Conservation (phyloP, 2,888 invertebrate species). For the Octonoba sinensis region DNA sequence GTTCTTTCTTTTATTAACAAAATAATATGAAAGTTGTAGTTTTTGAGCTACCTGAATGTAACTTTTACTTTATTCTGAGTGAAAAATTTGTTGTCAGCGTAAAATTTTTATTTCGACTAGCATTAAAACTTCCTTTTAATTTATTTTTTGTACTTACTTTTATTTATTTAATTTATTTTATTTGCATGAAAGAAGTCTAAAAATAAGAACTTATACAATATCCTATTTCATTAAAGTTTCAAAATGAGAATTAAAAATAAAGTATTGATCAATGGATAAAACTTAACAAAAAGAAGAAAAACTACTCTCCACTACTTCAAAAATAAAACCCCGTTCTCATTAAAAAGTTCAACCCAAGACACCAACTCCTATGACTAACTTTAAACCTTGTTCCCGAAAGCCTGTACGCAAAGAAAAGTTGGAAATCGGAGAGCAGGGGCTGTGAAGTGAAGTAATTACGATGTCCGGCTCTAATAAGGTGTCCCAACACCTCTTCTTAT, state of each 20-base stretch:
- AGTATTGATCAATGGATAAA: not conserved
- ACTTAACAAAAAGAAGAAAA: not conserved
- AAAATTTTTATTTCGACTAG: too few species aligned
- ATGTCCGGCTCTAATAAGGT: conserved; percentile 57
- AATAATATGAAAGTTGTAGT: too few species aligned
- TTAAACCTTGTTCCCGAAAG: conserved; percentile 23
- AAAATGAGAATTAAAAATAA: not conserved
- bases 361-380: not conserved
- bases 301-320: not conserved
- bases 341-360: not conserved
- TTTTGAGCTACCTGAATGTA: too few species aligned
- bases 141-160: too few species aligned
- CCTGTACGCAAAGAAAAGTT: conserved; percentile 23
- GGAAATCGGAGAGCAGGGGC: conserved; percentile 34
- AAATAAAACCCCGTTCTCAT: not conserved
- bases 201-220: not conserved
- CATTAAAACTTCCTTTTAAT: too few species aligned
- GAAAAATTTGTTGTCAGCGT: too few species aligned
- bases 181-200: not conserved
- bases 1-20: too few species aligned
- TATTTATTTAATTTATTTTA: too few species aligned
- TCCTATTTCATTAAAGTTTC: not conserved
- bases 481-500: conserved; percentile 59
- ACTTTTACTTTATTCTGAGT: too few species aligned
- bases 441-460: conserved; percentile 56